Percentiles rank a stretch among this genome's conserved stretches.
Conservation (phyloP, 2,113 vertebrate genomes). For the Nematolebias whitei region DNA sequence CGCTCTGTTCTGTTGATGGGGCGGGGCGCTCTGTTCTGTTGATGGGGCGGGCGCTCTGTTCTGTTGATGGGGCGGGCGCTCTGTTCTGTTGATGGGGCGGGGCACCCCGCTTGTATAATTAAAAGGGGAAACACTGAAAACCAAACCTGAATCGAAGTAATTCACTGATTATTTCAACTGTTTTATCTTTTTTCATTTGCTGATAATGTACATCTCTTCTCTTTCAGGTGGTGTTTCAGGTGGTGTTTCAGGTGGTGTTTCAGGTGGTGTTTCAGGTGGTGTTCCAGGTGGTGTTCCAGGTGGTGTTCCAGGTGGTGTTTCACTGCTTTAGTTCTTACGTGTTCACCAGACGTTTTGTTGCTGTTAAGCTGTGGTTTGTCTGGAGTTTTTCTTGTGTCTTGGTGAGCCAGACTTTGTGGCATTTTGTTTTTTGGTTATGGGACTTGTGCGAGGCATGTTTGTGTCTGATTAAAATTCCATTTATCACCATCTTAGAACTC, state of each 20-base stretch:
- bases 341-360: not conserved
- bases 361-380: conserved; percentile 3
- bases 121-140: too few relatives aligned
- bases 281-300: conserved; percentile 32
- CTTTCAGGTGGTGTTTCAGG: conserved; percentile 35
- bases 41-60: too few relatives aligned
- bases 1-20: too few relatives aligned
- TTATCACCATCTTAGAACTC: not conserved
- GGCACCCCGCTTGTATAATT: too few relatives aligned
- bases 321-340: not conserved
- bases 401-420: not conserved
- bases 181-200: not conserved
- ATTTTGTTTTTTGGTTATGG: conserved; percentile 9
- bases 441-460: not conserved
- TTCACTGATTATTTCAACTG: too few relatives aligned
- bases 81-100: too few relatives aligned
- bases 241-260: conserved; percentile 25
- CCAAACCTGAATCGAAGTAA: too few relatives aligned
- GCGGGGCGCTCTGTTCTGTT: too few relatives aligned
- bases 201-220: not conserved
- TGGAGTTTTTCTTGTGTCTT: conserved; percentile 15
- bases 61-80: too few relatives aligned
- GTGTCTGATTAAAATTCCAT: conserved; percentile 14
- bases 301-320: conserved; percentile 9
- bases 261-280: conserved; percentile 36